A percentile compares a stretch with the other conserved stretches of the same genome.
These are phyloP conservation scores for Nyctalus aviator DNA, from an alignment of 2,797 vertebrate species.

Conservation along the genomic window DNA sequence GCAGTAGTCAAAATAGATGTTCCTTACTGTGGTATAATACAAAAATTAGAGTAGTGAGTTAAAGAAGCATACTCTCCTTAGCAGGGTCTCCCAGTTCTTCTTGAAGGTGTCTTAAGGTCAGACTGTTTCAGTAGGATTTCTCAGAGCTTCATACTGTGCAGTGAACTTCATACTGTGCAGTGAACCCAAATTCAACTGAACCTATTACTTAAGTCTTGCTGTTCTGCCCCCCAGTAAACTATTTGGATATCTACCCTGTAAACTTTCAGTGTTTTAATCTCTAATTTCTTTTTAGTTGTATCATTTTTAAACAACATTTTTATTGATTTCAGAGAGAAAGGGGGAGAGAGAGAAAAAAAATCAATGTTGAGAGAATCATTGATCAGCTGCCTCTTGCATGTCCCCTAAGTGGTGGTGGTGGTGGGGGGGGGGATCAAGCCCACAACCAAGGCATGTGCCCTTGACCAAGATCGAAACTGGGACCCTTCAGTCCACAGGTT, in stretches of 20 bases:
- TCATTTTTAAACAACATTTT: background rate
- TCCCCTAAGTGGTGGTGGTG: too few relatives aligned
- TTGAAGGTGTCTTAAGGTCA: background rate
- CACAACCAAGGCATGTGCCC: too few relatives aligned
- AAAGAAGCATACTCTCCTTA: background rate
- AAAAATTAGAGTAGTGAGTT: background rate
- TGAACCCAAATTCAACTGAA: background rate
- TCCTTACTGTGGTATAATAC: background rate
- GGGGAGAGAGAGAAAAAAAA: too few relatives aligned
- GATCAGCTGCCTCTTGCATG: too few relatives aligned
- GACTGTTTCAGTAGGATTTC: background rate
- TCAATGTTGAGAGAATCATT: too few relatives aligned
- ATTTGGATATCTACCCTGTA: background rate
- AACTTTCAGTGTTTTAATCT: slow-evolving; percentile 19
- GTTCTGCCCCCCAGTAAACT: background rate
- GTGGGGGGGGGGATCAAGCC: too few relatives aligned
- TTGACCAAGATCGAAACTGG: too few relatives aligned
- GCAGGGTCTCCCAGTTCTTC: background rate
- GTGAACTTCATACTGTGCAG: background rate
- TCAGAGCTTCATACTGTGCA: background rate
- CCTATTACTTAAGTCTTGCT: background rate
- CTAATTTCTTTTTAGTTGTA: background rate
- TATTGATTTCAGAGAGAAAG: too few relatives aligned
- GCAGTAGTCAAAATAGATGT: background rate
- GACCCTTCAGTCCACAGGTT: too few relatives aligned